Evolutionary conservation across 2,888 invertebrate species (phyloP), one percentile per base, ranked within the genome.

Genomic region (Drosophila buzzatii): DNA sequence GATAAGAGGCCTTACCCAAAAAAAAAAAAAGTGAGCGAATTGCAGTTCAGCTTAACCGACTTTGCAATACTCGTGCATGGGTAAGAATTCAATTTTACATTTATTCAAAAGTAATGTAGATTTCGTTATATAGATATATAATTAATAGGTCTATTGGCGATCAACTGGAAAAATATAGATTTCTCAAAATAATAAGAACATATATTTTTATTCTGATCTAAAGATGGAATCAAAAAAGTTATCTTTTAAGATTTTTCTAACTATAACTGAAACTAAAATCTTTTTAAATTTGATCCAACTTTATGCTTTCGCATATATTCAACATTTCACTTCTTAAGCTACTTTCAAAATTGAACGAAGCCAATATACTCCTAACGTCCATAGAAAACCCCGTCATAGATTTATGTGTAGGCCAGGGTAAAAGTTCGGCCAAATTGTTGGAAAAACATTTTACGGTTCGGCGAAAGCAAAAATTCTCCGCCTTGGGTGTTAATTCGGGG

Each of bases 401-500:
- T 84, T 85, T 76, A 76, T 80, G 76, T 47, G 55, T 39, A 53
- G 10, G 41, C 73, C 57, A 61, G 41, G 64, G 63, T 56, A 63
- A 88, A 90, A 90, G 71, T 90, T 88, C 69, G 63, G 66, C 66
- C 49, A 45, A 85, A 78, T 73, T 85, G 73, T 70, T 76, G 56
- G 67, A 37, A 70, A 73, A 85, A 85, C 90, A 86, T 78, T 90
- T 81, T 56, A 89, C 73, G 87, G 81, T 77, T 81, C 76, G 70
- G 45, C 56, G 72, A 71, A 78, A 72, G 68, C 72, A 65, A 73
- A 73, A 86, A 65, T 85, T 49, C 73, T 61, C 42, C 31, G 66
- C 53, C 52, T 56, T 76, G 60, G 75, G 89, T 89, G 90, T 90
- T 87, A 90, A 89, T 79, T 90, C 90, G 73, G 59, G 56, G 44